Evolutionary conservation across 64 coral and sea anemone genomes (phyloP).

Genomic region (Pachyseris speciosa): DNA sequence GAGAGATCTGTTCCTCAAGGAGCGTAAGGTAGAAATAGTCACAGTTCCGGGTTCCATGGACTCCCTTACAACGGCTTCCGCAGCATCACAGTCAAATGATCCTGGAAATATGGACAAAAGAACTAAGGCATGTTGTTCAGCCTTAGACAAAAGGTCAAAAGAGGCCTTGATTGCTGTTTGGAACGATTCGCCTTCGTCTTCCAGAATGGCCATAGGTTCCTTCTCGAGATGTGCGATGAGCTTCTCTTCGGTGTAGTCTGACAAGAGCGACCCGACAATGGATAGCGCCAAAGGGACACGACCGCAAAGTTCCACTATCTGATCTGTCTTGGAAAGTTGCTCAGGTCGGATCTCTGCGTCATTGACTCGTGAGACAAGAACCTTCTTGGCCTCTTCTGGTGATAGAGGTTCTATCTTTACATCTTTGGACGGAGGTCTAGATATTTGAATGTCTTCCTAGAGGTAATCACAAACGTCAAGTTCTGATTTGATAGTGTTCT

Average conservation of each 20-base stretch:
- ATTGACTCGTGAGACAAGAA: not conserved
- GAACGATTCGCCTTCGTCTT: too few species aligned
- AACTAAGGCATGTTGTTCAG: not conserved
- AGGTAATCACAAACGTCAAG: not conserved
- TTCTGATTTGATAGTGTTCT: not conserved
- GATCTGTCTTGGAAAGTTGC: not conserved
- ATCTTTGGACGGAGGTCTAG: not conserved
- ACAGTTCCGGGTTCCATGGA: not conserved
- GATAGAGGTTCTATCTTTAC: not conserved
- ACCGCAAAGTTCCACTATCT: constrained; percentile 62
- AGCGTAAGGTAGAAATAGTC: not conserved
- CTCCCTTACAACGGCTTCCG: not conserved
- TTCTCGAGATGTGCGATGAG: not conserved
- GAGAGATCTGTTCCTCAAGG: too few species aligned
- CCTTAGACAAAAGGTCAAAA: too few species aligned
- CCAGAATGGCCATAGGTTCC: too few species aligned
- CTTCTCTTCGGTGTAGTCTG: too few species aligned
- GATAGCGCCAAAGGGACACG: constrained; percentile 50
- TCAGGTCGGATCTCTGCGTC: not conserved
- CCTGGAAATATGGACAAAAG: too few species aligned
- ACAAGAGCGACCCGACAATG: constrained; percentile 50
- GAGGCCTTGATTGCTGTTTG: too few species aligned
- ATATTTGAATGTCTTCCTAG: not conserved
- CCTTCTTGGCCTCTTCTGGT: not conserved
- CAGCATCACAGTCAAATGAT: too few species aligned